Conservation (phyloP, 2,113 vertebrate species). For the Phylloscopus trochiloides region DNA sequence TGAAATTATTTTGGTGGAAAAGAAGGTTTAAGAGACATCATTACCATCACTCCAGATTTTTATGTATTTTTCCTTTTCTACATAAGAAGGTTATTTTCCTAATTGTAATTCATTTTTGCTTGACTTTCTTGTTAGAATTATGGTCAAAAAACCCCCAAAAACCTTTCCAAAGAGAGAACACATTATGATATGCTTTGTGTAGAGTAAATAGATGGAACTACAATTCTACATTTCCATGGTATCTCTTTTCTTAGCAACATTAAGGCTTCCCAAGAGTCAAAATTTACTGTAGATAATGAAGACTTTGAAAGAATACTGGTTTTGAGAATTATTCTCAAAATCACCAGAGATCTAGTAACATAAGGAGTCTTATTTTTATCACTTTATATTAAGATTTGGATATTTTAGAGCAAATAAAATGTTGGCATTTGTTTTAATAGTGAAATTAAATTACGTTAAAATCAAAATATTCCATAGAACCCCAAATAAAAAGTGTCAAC, state of each 20-base stretch:
- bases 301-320: not conserved
- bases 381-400: not conserved
- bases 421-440: accelerated
- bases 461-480: not conserved
- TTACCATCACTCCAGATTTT: not conserved
- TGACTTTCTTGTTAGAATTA: not conserved
- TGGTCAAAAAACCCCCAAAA: not conserved
- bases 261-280: not conserved
- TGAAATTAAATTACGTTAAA: not conserved
- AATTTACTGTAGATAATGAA: not conserved
- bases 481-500: not conserved
- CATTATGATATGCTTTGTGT: not conserved
- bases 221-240: not conserved
- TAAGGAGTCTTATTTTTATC: not conserved
- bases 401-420: not conserved
- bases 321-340: not conserved
- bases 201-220: not conserved
- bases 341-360: not conserved
- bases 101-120: not conserved
- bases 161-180: not conserved
- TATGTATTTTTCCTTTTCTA: not conserved
- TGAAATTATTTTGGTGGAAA: not conserved
- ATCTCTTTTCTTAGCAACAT: not conserved
- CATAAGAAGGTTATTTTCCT: not conserved
- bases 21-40: not conserved